Percentiles rank a stretch among this genome's conserved stretches.
Evolutionary conservation across 2,113 vertebrate genomes (phyloP).

Genomic region (Elephas maximus): DNA sequence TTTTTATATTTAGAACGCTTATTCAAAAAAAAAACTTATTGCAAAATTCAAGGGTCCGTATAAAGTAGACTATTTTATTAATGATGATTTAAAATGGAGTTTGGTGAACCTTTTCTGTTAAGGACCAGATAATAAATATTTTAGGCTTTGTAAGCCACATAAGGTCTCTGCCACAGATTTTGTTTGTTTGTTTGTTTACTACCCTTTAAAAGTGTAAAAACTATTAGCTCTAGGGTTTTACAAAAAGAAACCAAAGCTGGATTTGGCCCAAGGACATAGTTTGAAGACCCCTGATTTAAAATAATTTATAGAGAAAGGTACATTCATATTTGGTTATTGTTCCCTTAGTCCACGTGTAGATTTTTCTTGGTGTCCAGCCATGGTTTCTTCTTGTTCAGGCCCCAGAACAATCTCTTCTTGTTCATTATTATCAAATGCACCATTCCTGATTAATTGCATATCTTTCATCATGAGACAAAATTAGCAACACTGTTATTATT

Average conservation of each 20-base stretch:
- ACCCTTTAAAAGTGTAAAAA: neutral
- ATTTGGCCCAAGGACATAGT: neutral
- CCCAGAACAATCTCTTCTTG: neutral
- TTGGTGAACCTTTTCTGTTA: neutral
- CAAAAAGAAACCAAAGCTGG: neutral
- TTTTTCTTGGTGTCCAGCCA: neutral
- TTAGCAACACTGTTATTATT: neutral
- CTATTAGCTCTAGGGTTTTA: neutral
- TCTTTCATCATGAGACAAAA: neutral
- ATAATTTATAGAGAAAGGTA: neutral
- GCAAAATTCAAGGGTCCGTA: neutral
- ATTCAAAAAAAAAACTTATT: neutral
- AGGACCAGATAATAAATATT: neutral
- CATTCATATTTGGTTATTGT: neutral
- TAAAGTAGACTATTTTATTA: neutral
- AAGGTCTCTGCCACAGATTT: neutral
- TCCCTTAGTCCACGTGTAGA: neutral
- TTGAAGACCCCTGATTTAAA: neutral
- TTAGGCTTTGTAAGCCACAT: neutral
- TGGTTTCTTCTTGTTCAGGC: neutral
- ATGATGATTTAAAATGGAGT: slow-evolving; percentile 17
- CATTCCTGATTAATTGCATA: neutral
- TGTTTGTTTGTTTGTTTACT: neutral
- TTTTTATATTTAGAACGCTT: neutral
- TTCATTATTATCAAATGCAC: neutral